Evolutionary conservation across 2,113 vertebrate genomes (phyloP).

Genomic region (Equus quagga): DNA sequence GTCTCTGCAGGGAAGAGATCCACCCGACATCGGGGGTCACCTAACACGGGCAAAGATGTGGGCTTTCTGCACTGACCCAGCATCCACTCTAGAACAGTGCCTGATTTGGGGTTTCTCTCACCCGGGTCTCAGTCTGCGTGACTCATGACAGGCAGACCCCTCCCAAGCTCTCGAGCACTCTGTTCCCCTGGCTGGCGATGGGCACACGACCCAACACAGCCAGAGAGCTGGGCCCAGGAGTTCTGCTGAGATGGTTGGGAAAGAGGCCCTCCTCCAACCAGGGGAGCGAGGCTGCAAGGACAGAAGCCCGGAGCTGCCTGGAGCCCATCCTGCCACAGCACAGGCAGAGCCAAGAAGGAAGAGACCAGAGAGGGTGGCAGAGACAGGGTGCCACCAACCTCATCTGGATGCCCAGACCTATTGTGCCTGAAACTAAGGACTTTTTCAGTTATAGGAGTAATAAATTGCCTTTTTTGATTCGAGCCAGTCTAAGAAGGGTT

Average conservation of each 20-base stretch:
- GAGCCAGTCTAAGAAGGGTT: neutral
- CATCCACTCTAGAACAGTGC: neutral
- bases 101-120: neutral
- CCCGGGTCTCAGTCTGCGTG: neutral
- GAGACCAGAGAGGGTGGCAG: neutral
- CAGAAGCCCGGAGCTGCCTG: neutral
- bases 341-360: neutral
- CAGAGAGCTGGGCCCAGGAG: neutral
- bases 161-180: neutral
- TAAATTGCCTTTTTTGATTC: neutral
- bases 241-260: fast-evolving
- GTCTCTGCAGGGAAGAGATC: neutral
- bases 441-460: neutral
- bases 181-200: neutral
- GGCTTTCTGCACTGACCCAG: neutral
- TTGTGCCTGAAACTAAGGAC: neutral
- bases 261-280: neutral
- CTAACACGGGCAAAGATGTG: neutral
- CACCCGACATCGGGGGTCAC: neutral
- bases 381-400: neutral
- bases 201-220: neutral
- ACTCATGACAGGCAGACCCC: neutral
- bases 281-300: fast-evolving
- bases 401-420: fast-evolving
- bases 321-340: fast-evolving